Base-by-base conservation (phyloP, 2,113 vertebrate species). In the Acanthochromis polyacanthus region DNA sequence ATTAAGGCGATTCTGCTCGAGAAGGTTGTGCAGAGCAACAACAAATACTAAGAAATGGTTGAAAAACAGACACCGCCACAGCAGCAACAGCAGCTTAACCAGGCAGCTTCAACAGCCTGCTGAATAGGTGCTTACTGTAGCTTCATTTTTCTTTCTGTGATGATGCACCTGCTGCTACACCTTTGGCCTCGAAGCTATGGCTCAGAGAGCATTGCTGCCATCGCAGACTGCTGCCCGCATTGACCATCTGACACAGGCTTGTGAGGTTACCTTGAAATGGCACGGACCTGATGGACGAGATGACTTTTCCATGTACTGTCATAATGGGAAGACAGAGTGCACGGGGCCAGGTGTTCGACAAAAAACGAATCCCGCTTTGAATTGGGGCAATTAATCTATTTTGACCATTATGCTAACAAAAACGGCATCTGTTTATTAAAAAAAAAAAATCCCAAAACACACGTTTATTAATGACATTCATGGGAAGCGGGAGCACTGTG, bases 231-330 rank as follows among this genome's bases (percentile, higher is more conserved):
- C 63, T 28, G 70, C 72, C 66, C 25, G 52, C 56, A 11, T 52
- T 79, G 81, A 75, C 79, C 20, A 62, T 36, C 58, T 84, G 76
- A 88, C 80, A 81, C 81, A 60, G 82, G 81, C 57, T 69, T 74
- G 66, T 57, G 71, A 84, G 75, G 85, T 89, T 87, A 90, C 90
- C 87, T 87, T 87, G 85, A 90, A 86, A 88, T 79, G 82, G 68
- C 69, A 58, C n/a, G 12, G 60, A 85, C 67, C 85, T 85, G 91
- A 90, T 87, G 77, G 75, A 90, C 80, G 68, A 81, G 81, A 85
- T 66, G 61, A 83, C 84, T 80, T 85, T 75, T 82, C 81, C 73
- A 56, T 77, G 77, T 83, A 69, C 70, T 66, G 64, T 82, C 75
- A 53, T 53, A 48, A 71, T 28, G 51, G 48, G 43, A 59, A 80